These are phyloP conservation scores for Aleiodes sp. DNA, from an alignment of 1,140 invertebrate species.

Conservation along the genomic window DNA sequence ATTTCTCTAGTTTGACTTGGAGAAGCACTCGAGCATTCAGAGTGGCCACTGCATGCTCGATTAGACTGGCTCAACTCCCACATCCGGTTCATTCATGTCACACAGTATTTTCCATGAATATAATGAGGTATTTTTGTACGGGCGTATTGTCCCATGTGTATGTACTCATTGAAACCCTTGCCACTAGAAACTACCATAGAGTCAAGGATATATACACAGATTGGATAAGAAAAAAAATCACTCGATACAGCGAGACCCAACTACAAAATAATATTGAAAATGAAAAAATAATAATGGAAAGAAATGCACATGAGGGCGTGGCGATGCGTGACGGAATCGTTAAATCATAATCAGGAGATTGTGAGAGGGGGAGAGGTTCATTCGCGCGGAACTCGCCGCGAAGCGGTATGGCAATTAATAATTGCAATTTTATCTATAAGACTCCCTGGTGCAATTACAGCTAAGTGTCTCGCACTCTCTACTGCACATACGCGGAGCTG, in stretches of 20 bases:
- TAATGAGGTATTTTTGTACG: slow-evolving; percentile 10
- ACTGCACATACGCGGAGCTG: not conserved
- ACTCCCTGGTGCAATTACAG: not conserved
- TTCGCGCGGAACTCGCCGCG: slow-evolving; percentile 35
- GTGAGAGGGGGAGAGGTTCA: slow-evolving; percentile 21
- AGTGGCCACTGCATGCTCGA: slow-evolving; percentile 9
- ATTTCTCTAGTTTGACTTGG: slow-evolving; percentile 9
- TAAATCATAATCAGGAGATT: slow-evolving; percentile 45
- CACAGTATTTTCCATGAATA: not conserved
- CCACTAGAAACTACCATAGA: no score
- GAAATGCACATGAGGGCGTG: slow-evolving; percentile 29
- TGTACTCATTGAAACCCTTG: not conserved
- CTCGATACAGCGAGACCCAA: slow-evolving; percentile 18
- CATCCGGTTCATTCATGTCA: slow-evolving; percentile 28
- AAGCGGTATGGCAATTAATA: slow-evolving; percentile 40
- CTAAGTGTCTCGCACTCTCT: not conserved
- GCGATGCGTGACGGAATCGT: slow-evolving; percentile 42
- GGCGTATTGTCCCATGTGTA: not conserved
- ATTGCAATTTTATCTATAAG: slow-evolving; percentile 38
- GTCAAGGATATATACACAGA: slow-evolving; percentile 10
- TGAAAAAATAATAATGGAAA: slow-evolving; percentile 22
- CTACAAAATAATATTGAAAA: not conserved
- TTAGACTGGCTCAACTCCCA: slow-evolving; percentile 15
- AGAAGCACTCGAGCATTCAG: slow-evolving; percentile 5
- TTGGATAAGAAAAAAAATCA: slow-evolving; percentile 34